Percentiles rank a stretch among this genome's conserved stretches.
Evolutionary conservation across 2,888 invertebrate species (phyloP).

Genomic region (Phymatocera aterrima): DNA sequence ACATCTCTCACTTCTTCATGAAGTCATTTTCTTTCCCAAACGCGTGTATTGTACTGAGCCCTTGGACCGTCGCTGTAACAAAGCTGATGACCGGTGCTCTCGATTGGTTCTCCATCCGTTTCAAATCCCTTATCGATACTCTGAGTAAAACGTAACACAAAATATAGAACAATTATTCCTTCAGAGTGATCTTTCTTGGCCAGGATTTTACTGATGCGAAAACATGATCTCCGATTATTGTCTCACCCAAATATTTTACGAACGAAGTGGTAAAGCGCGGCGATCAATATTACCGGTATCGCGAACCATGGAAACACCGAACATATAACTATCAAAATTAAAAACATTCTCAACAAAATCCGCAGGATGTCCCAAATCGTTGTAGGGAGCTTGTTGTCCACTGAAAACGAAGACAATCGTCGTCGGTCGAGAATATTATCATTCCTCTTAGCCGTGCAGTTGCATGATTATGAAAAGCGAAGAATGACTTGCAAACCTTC

Average conservation of each 20-base stretch:
- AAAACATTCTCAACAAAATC: constrained; percentile 75
- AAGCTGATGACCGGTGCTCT: constrained; percentile 79
- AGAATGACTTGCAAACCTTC: no score
- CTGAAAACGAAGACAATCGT: constrained; percentile 74
- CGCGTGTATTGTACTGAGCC: constrained; percentile 79
- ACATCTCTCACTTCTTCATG: constrained; percentile 71
- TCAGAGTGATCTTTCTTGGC: neutral
- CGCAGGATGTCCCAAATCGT: constrained; percentile 78
- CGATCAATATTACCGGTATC: constrained; percentile 74
- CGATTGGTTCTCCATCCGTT: constrained; percentile 77
- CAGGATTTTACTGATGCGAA: neutral
- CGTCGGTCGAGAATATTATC: neutral
- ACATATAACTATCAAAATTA: constrained; percentile 75
- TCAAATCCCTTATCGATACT: constrained; percentile 75
- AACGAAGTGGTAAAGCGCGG: constrained; percentile 71
- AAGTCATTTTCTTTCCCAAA: constrained; percentile 77
- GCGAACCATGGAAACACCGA: constrained; percentile 76
- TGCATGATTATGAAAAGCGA: no score
- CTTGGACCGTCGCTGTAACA: constrained; percentile 78
- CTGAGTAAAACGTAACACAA: constrained; percentile 66
- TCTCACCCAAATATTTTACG: constrained; percentile 73
- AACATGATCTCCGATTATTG: neutral
- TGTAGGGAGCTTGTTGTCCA: constrained; percentile 78
- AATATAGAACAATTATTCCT: neutral
- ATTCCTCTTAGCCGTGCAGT: no score